Evolutionary conservation across 2,888 invertebrate genomes (phyloP), one percentile per base, ranked within the genome.

Genomic region (Chalcosyrphus nemorum): DNA sequence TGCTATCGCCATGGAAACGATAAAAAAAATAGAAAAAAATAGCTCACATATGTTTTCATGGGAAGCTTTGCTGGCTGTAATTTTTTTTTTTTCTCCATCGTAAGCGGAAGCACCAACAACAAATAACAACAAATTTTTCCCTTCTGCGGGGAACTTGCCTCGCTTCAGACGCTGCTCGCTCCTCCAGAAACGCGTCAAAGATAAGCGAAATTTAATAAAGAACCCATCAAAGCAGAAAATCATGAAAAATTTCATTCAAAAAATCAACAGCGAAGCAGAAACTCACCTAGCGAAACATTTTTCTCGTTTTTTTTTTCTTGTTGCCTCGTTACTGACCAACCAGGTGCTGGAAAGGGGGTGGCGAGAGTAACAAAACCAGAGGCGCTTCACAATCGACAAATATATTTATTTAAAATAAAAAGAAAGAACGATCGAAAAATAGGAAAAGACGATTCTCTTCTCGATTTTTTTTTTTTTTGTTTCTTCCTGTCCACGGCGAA

Each of bases 231-330:
- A 78, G 74, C 68, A 82, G 54, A 68, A 78, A 78, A 54, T 66
- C 63, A 52, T 45, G 50, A 38, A 63, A 66, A 47, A 59, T 24
- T 29, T 50, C 41, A 72, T 66, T 59, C 27, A 52, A 17, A 72
- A 45, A 47, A 68, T 63, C 61, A 47, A 57, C 59, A 45, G 32
- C 41, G 41, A 29, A n/a, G n/a, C n/a, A n/a, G n/a, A n/a, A n/a
- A 63, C 80, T 84, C 72, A 84, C 82, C 82, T 84, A 78, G 68
- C 68, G 70, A 63, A 78, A 71, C 78, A 71, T 71, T 50, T 61
- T 75, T n/a, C n/a, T n/a, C n/a, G n/a, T n/a, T n/a, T 15, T 21
- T 71, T 54, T 63, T 35, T 19, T 13, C 0, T 35, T 35, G 17
- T 29, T 50, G 6, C 32, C 38, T 56, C n/a, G n/a, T n/a, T 74